Evolutionary conservation across 1,140 invertebrate genomes (phyloP).

Genomic region (Drosophila watanabei): DNA sequence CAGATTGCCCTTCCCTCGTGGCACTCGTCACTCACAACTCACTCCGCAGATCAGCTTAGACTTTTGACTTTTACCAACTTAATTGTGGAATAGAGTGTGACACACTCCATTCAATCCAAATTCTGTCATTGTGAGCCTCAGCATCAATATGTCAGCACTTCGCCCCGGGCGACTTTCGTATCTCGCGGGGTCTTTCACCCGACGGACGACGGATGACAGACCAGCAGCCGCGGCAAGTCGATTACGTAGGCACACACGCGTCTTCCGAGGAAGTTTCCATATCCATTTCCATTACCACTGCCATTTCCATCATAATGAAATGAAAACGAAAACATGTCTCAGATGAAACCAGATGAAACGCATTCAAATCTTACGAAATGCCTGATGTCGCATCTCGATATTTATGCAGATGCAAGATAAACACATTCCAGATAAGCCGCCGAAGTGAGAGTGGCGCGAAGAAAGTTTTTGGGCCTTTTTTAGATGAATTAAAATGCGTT

Average conservation of each 20-base stretch:
- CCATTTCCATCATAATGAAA: slow-evolving; percentile 38
- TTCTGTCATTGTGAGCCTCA: slow-evolving; percentile 27
- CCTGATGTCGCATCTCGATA: slow-evolving; percentile 57
- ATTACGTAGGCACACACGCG: slow-evolving; percentile 71
- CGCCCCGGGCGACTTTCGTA: slow-evolving; percentile 42
- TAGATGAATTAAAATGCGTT: slow-evolving; percentile 1
- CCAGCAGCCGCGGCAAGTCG: slow-evolving; percentile 32
- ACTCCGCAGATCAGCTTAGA: slow-evolving; percentile 7
- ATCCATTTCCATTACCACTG: slow-evolving; percentile 6
- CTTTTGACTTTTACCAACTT: slow-evolving; percentile 49
- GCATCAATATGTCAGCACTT: slow-evolving; percentile 39
- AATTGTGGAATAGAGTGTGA: slow-evolving; percentile 50
- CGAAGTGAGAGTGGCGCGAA: slow-evolving; percentile 70
- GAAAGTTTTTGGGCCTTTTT: slow-evolving; percentile 64
- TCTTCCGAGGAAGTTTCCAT: slow-evolving; percentile 25
- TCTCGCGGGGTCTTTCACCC: slow-evolving; percentile 39
- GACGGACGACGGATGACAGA: background rate
- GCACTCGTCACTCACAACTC: background rate
- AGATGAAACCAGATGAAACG: slow-evolving; percentile 45
- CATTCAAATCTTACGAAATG: slow-evolving; percentile 63
- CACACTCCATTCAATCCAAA: slow-evolving; percentile 25
- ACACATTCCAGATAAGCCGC: slow-evolving; percentile 55
- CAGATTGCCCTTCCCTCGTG: background rate
- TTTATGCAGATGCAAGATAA: slow-evolving; percentile 73
- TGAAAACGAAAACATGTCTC: slow-evolving; percentile 44